A percentile compares a stretch with the other conserved stretches of the same genome.
Evolutionary conservation across 2,797 vertebrate species (phyloP).

Genomic region (Crax fasciolata): DNA sequence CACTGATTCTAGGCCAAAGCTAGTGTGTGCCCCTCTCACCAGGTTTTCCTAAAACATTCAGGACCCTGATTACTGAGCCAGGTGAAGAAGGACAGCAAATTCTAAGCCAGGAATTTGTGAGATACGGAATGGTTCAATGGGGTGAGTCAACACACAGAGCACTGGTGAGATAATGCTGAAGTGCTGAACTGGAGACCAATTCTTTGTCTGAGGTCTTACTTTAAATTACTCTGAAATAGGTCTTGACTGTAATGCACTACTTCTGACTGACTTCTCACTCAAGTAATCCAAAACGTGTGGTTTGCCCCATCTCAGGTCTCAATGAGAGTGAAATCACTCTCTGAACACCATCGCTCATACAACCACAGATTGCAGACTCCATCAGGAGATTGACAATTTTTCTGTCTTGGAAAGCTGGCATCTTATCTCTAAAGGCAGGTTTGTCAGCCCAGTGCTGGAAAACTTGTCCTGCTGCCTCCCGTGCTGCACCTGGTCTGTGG

Average conservation of each 20-base stretch:
- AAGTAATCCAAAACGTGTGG: background rate
- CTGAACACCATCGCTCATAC: background rate
- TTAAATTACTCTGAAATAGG: background rate
- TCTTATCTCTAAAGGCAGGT: conserved; percentile 3
- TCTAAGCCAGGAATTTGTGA: background rate
- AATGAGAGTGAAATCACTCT: background rate
- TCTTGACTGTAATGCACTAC: background rate
- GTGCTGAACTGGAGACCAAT: background rate
- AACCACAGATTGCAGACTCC: conserved; percentile 24
- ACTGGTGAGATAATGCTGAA: background rate
- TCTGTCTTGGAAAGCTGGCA: conserved; percentile 46
- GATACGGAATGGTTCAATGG: background rate
- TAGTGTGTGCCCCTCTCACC: rapidly evolving
- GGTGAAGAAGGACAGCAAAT: background rate
- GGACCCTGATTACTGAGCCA: rapidly evolving
- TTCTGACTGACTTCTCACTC: background rate
- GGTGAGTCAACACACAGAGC: background rate
- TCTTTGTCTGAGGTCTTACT: background rate
- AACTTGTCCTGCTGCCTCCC: background rate
- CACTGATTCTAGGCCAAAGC: background rate
- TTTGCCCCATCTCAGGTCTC: background rate
- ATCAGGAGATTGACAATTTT: conserved; percentile 46
- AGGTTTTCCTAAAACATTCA: background rate
- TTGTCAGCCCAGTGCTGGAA: conserved; percentile 17
- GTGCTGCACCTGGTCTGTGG: background rate